Conservation (phyloP, 2,888 invertebrate genomes). For the Pedicia rivosa region DNA sequence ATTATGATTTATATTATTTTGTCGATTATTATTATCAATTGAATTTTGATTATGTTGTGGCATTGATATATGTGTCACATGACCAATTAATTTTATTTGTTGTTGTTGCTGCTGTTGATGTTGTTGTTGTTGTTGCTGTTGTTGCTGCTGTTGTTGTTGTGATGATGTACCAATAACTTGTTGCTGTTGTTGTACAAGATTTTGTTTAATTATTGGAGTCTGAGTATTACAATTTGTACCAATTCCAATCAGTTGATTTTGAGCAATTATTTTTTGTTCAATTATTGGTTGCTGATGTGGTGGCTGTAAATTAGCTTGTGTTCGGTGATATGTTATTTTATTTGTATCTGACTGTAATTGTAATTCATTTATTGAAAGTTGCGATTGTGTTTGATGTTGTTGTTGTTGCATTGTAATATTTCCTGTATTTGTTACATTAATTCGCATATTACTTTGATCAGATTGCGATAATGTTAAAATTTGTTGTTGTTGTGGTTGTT, state of each 20-base stretch:
- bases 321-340: too few relatives aligned
- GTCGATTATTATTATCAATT: neutral
- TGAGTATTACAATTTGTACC: too few relatives aligned
- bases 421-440: neutral
- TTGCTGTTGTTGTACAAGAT: neutral
- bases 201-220: neutral
- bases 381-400: neutral
- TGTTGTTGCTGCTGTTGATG: constrained; percentile 12
- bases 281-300: too few relatives aligned
- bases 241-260: neutral
- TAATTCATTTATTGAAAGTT: too few relatives aligned
- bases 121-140: constrained; percentile 7
- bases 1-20: neutral
- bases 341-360: too few relatives aligned
- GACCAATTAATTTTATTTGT: too few relatives aligned
- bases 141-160: constrained; percentile 4
- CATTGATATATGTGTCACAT: neutral
- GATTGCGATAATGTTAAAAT: neutral
- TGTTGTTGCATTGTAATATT: neutral
- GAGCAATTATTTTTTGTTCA: neutral
- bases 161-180: constrained; percentile 2
- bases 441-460: neutral
- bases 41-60: neutral
- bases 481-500: constrained; percentile 12
- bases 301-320: too few relatives aligned